Percentiles rank a stretch among this genome's conserved stretches.
Evolutionary conservation across 2,113 vertebrate genomes (phyloP).

Genomic region (Oenanthe melanoleuca): DNA sequence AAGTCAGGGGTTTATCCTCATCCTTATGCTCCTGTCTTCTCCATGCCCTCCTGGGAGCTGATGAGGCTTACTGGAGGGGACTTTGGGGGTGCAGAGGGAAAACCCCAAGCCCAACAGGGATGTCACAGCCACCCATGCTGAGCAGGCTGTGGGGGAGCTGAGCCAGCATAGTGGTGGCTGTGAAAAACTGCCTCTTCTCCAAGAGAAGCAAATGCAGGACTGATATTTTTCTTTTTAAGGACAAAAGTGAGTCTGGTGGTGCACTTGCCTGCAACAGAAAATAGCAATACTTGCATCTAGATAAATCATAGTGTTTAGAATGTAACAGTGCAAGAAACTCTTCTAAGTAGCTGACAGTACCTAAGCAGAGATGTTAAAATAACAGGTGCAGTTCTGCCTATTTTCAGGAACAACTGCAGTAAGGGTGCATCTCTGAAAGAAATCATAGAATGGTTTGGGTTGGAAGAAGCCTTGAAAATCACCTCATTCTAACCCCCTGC

Average conservation of each 20-base stretch:
- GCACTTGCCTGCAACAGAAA: background rate
- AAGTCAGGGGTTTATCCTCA: background rate
- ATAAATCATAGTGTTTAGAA: background rate
- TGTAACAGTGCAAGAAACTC: background rate
- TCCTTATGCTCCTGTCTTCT: background rate
- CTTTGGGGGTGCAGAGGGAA: background rate
- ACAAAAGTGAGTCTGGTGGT: background rate
- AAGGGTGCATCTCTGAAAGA: background rate
- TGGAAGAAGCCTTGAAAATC: background rate
- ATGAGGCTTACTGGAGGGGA: background rate
- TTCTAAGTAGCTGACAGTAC: background rate
- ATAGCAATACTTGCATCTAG: background rate
- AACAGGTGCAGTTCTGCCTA: background rate
- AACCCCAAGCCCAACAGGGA: rapidly evolving
- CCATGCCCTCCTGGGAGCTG: background rate
- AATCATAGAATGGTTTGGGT: background rate
- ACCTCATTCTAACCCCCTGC: background rate
- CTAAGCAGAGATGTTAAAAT: background rate
- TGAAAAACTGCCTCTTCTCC: background rate
- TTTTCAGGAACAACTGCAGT: background rate
- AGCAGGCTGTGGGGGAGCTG: background rate
- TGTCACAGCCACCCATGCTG: rapidly evolving
- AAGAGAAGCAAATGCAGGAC: background rate
- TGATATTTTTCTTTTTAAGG: background rate
- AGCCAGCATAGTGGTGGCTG: background rate